phyloP scores from a whole-genome alignment of 1,140 invertebrate genomes.

The Bombus affinis region DNA sequence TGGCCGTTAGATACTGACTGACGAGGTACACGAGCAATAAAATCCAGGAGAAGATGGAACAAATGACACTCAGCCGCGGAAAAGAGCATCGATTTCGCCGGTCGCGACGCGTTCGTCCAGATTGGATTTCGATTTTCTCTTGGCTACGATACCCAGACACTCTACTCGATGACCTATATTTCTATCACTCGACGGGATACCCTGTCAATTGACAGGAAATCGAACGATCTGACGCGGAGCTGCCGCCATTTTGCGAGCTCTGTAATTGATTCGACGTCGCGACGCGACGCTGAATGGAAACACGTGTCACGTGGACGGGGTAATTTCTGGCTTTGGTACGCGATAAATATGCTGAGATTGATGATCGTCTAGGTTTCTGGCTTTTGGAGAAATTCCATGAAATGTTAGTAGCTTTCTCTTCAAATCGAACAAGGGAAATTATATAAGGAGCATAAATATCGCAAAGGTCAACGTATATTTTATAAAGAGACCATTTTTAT shows the following conservation, averaged over 20 bases:
- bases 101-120: too few species aligned
- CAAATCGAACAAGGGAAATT: background rate
- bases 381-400: background rate
- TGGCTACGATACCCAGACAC: background rate
- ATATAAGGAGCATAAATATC: background rate
- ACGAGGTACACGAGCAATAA: background rate
- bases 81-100: background rate
- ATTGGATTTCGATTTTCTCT: constrained; percentile 5
- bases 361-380: background rate
- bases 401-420: background rate
- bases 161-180: constrained; percentile 2
- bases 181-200: background rate
- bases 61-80: too few species aligned
- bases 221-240: background rate
- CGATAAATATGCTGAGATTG: background rate
- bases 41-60: background rate
- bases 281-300: background rate
- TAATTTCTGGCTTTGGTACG: background rate
- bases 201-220: background rate
- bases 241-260: background rate
- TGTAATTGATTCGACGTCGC: background rate
- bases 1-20: background rate
- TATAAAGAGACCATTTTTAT: background rate
- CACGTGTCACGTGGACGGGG: background rate
- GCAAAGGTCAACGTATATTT: background rate